Evolutionary conservation across 2,888 invertebrate species (phyloP).

Genomic region (Penaeus monodon): DNA sequence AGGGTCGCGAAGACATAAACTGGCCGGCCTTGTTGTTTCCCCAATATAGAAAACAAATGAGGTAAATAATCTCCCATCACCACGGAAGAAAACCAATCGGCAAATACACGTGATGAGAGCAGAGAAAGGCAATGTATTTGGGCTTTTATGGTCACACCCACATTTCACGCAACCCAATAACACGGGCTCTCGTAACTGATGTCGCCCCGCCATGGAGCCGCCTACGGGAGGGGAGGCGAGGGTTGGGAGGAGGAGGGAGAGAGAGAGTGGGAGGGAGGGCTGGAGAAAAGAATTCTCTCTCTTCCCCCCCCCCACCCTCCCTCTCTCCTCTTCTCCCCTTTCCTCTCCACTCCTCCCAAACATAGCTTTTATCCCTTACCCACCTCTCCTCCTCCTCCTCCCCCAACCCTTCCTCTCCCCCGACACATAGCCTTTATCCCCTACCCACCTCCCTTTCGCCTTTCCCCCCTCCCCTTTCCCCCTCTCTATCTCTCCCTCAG

Average conservation of each 20-base stretch:
- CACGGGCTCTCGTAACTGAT: constrained; percentile 15
- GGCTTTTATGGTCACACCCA: constrained; percentile 11
- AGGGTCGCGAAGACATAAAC: background rate
- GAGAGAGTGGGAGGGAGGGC: background rate
- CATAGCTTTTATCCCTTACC: too few relatives aligned
- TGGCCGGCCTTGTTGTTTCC: constrained; percentile 4
- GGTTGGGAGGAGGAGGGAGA: too few relatives aligned
- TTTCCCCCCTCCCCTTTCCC: background rate
- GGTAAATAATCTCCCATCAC: constrained; percentile 13
- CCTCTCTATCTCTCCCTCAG: background rate
- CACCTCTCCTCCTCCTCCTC: too few relatives aligned
- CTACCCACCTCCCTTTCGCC: background rate
- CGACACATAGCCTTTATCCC: background rate
- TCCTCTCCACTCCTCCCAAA: too few relatives aligned
- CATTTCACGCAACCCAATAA: constrained; percentile 15
- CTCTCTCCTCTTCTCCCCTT: too few relatives aligned
- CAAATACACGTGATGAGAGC: constrained; percentile 22
- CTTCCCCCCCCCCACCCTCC: too few relatives aligned
- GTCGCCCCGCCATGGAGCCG: background rate
- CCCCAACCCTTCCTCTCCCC: background rate
- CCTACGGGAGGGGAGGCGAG: too few relatives aligned
- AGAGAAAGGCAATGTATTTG: constrained; percentile 4
- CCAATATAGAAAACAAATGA: constrained; percentile 28
- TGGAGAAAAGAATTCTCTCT: background rate
- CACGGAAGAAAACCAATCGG: background rate